Evolutionary conservation across 1,140 invertebrate genomes (phyloP).

Genomic region (Pseudomyrmex pallidus): DNA sequence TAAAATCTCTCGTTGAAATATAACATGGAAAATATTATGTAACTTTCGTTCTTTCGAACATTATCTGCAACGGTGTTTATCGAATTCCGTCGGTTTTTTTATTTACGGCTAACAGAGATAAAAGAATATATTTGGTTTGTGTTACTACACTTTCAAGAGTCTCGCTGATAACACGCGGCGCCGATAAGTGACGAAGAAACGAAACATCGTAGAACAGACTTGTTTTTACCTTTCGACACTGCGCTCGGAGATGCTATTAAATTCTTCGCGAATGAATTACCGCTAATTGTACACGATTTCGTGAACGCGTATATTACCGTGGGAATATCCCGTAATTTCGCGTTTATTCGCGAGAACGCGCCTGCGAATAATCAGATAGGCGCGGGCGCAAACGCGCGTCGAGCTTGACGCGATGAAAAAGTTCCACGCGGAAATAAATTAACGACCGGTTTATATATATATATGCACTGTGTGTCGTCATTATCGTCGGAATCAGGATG

Average conservation of each 20-base stretch:
- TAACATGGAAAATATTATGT: neutral
- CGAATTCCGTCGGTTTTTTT: constrained; percentile 52
- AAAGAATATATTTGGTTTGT: constrained; percentile 66
- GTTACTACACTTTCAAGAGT: constrained; percentile 70
- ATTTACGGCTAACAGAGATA: constrained; percentile 71
- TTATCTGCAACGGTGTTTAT: constrained; percentile 39
- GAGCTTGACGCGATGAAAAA: constrained; percentile 31
- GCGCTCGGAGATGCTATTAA: constrained; percentile 21
- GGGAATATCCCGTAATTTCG: constrained; percentile 45
- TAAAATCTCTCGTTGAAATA: neutral
- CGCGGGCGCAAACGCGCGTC: constrained; percentile 6
- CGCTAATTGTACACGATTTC: constrained; percentile 39
- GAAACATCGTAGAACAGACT: neutral
- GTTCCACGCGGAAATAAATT: constrained; percentile 52
- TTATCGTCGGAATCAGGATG: constrained; percentile 47
- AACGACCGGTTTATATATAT: constrained; percentile 33
- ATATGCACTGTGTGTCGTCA: constrained; percentile 15
- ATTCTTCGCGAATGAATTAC: constrained; percentile 45
- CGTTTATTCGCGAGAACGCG: constrained; percentile 57
- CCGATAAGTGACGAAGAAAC: neutral
- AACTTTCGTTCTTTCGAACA: neutral
- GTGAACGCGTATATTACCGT: constrained; percentile 21
- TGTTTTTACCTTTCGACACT: neutral
- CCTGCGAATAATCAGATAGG: constrained; percentile 47
- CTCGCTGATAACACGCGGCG: constrained; percentile 53